These are phyloP conservation scores for Istiophorus platypterus DNA, from an alignment of 2,113 vertebrate genomes.

Conservation along the genomic window DNA sequence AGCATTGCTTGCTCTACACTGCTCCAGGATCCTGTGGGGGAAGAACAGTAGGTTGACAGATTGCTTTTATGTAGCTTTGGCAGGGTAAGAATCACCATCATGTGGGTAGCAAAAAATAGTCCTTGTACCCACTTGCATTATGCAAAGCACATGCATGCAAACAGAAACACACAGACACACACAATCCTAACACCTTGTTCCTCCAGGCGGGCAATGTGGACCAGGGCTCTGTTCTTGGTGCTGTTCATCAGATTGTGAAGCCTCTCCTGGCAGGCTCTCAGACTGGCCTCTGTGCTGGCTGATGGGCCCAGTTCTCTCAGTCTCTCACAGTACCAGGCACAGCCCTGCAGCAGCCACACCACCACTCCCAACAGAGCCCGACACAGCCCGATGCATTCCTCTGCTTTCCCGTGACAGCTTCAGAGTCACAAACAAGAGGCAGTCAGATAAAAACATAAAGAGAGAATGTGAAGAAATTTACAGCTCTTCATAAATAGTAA, in stretches of 20 bases:
- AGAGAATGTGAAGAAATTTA: background rate
- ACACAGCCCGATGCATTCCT: slow-evolving; percentile 96
- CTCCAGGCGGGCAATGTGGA: slow-evolving; percentile 96
- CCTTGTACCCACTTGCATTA: background rate
- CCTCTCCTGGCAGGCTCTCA: slow-evolving; percentile 90
- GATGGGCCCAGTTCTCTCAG: slow-evolving; percentile 85
- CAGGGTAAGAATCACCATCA: background rate
- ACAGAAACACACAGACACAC: background rate
- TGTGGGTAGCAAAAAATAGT: background rate
- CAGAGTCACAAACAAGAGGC: background rate
- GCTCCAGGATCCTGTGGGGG: slow-evolving; percentile 89
- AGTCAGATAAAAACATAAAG: background rate
- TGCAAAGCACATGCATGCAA: background rate
- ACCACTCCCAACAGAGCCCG: slow-evolving; percentile 91
- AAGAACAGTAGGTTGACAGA: slow-evolving; percentile 9
- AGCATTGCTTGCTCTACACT: slow-evolving; percentile 90
- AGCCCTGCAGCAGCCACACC: slow-evolving; percentile 94
- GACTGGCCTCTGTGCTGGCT: slow-evolving; percentile 84
- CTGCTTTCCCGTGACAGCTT: slow-evolving; percentile 96
- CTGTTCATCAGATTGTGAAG: slow-evolving; percentile 88
- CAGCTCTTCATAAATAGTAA: background rate
- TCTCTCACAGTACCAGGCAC: slow-evolving; percentile 89
- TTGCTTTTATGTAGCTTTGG: background rate
- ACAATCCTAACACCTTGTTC: slow-evolving; percentile 85
- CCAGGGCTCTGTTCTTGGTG: slow-evolving; percentile 94